Evolutionary conservation across 2,797 vertebrate species (phyloP).

Genomic region (Mormyrus proboscirostris): DNA sequence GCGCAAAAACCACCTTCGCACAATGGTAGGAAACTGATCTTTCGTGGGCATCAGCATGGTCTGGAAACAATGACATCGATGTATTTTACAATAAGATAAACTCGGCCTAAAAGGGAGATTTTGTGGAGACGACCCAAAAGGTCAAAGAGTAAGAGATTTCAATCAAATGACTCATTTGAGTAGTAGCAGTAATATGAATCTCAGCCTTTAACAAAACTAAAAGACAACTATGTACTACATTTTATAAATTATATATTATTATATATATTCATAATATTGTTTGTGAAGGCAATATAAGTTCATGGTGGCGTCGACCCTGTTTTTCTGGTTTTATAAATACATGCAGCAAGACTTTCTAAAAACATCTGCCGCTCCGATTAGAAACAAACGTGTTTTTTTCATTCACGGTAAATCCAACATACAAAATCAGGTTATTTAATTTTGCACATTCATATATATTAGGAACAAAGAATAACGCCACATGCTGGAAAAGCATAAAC

Average conservation of each 20-base stretch:
- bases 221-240: neutral
- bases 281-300: neutral
- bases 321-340: neutral
- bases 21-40: neutral
- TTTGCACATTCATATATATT: neutral
- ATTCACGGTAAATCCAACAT: neutral
- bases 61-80: neutral
- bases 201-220: neutral
- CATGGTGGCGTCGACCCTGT: neutral
- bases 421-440: neutral
- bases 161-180: neutral
- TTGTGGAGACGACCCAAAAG: neutral
- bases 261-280: neutral
- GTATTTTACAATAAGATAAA: neutral
- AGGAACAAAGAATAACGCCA: neutral
- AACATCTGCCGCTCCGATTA: neutral
- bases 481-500: neutral
- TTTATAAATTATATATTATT: neutral
- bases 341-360: neutral
- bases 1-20: neutral
- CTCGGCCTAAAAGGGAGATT: neutral
- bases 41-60: neutral
- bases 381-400: neutral
- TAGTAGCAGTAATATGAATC: neutral
- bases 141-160: neutral